phyloP scores from a whole-genome alignment of 2,888 invertebrate genomes.

The Proisotoma minuta region DNA sequence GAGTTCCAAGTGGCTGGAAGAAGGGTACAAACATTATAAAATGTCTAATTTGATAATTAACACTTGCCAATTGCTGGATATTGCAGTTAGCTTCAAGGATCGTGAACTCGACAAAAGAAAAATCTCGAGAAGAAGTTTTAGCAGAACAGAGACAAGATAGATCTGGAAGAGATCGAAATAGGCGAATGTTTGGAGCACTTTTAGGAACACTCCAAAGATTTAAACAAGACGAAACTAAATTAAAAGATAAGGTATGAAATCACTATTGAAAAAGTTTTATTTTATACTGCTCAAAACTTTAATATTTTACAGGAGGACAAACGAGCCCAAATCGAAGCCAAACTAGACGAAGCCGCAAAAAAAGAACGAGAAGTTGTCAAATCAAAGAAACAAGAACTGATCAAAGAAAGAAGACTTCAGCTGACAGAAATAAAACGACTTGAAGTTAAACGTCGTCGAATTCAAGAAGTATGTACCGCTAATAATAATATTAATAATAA shows the following conservation, averaged over 20 bases:
- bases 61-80: too few species aligned
- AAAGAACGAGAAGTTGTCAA: conserved; percentile 79
- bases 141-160: conserved; percentile 79
- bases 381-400: conserved; percentile 75
- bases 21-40: conserved; percentile 3
- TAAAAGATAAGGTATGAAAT: conserved; percentile 68
- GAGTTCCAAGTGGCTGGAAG: neutral
- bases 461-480: too few species aligned
- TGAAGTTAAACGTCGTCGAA: conserved; percentile 83
- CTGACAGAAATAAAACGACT: conserved; percentile 82
- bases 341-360: conserved; percentile 85
- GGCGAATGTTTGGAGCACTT: conserved; percentile 92
- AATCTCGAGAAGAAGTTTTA: conserved; percentile 75
- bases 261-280: neutral
- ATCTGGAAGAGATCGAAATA: conserved; percentile 69
- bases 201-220: conserved; percentile 93
- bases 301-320: conserved; percentile 65
- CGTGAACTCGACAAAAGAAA: conserved; percentile 70
- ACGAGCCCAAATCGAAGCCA: conserved; percentile 81
- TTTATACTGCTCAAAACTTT: neutral
- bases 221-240: conserved; percentile 84
- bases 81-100: conserved; percentile 62
- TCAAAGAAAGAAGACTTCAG: conserved; percentile 77
- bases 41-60: neutral
- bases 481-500: too few species aligned